These are phyloP conservation scores for Pristionchus fissidentatus DNA, from an alignment of 2,888 invertebrate species.

Conservation along the genomic window DNA sequence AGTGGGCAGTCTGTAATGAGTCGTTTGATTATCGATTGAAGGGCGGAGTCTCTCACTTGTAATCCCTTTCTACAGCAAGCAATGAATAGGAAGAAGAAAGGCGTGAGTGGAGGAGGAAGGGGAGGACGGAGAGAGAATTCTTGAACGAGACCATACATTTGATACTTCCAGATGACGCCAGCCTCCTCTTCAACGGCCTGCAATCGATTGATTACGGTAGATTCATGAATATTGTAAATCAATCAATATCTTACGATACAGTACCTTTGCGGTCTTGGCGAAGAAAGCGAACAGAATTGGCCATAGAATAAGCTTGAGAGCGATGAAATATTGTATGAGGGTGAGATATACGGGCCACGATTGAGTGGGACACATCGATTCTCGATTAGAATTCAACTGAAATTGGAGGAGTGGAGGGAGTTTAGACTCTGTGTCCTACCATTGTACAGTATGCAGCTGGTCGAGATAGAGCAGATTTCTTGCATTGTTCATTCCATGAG, in stretches of 20 bases:
- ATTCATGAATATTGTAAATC: background rate
- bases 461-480: slow-evolving; percentile 41
- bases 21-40: background rate
- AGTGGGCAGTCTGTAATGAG: slow-evolving; percentile 23
- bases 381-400: slow-evolving; percentile 46
- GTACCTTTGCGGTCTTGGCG: slow-evolving; percentile 71
- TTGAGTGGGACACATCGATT: slow-evolving; percentile 40
- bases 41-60: background rate
- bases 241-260: background rate
- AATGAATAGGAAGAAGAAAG: slow-evolving; percentile 66
- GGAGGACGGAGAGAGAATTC: slow-evolving; percentile 71
- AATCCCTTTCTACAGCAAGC: slow-evolving; percentile 55
- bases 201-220: background rate
- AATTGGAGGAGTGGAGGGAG: background rate
- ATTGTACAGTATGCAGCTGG: slow-evolving; percentile 32
- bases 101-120: slow-evolving; percentile 76
- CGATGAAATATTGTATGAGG: slow-evolving; percentile 63
- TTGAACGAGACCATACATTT: slow-evolving; percentile 39
- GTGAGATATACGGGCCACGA: slow-evolving; percentile 20
- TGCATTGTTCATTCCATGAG: slow-evolving; percentile 49
- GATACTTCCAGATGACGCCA: slow-evolving; percentile 74
- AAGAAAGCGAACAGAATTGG: slow-evolving; percentile 76
- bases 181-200: slow-evolving; percentile 74
- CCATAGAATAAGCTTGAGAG: slow-evolving; percentile 75
- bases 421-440: background rate